Evolutionary conservation across 2,797 vertebrate species (phyloP), one percentile per base, ranked within the genome.

Genomic region (Tenualosa ilisha): DNA sequence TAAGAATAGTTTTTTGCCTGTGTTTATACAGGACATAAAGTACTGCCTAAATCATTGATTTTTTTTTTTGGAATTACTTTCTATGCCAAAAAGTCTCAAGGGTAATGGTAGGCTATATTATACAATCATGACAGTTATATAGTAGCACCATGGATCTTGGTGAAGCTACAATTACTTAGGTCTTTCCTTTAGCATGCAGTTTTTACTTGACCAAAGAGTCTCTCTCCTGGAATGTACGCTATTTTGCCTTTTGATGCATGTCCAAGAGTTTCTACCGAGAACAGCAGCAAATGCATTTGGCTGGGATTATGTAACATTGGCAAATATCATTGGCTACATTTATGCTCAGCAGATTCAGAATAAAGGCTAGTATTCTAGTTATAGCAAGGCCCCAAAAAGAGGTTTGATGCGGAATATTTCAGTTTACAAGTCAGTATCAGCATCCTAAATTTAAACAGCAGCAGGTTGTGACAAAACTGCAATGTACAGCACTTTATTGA

Each of bases 21-120:
- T 87, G 82, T 86, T 89, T 90, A 46, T 46, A 87, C 84, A 72
- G 85, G 22, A 81, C 82, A 85, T 81, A 85, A n/a, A 72, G 24
- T 86, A 51, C 72, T 83, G 59, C 81, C 72, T 61, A 86, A 65
- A 81, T 46, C 83, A 56, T 40, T 81, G 84, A 83, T 87, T 84
- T 85, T 26, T 85, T 81, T 83, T 26, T 85, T 81, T 83, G 82
- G 72, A 59, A 54, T 53, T 81, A 75, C 68, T 81, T 83, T 84
- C 68, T 31, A 72, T 88, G 82, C 50, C 61, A 51, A 87, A 81
- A 87, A 83, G 85, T 40, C 68, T 68, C 26, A 87, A 81, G 68
- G 68, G 37, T 40, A 75, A 65, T 84, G 49, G 43, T 82, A 61
- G 59, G 20, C 61, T 65, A 43, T 43, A 43, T 75, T 75, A 75